Evolutionary conservation across 2,797 vertebrate species (phyloP).

Genomic region (Molothrus aeneus): DNA sequence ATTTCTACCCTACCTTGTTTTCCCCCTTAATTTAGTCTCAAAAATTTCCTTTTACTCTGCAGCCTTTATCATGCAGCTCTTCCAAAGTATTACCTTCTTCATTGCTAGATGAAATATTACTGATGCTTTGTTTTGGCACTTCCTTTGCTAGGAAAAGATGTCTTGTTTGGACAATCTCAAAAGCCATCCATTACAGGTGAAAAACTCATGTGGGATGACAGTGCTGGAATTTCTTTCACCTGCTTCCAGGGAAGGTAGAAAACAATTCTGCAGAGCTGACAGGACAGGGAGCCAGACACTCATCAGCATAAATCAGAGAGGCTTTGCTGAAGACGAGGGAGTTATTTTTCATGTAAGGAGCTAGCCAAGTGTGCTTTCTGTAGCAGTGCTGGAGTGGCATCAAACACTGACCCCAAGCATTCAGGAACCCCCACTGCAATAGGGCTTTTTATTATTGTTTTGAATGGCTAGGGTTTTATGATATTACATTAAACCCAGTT

Average conservation of each 20-base stretch:
- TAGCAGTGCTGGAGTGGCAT: not conserved
- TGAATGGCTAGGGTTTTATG: not conserved
- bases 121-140: conserved; percentile 23
- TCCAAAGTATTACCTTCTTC: not conserved
- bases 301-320: conserved; percentile 8
- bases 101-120: conserved; percentile 3
- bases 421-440: not conserved
- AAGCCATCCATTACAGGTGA: not conserved
- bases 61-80: not conserved
- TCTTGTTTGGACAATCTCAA: conserved; percentile 20
- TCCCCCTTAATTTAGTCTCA: not conserved
- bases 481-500: not conserved
- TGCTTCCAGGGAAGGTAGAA: not conserved
- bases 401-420: not conserved
- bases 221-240: not conserved
- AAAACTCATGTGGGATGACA: not conserved
- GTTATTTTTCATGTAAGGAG: not conserved
- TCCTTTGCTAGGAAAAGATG: not conserved
- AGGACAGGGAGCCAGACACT: not conserved
- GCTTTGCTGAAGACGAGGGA: not conserved
- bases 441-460: not conserved
- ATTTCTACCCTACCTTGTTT: not conserved
- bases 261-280: not conserved
- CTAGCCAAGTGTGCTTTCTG: not conserved
- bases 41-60: not conserved